Evolutionary conservation across 2,797 vertebrate species (phyloP).

Genomic region (Chrosomus eos): DNA sequence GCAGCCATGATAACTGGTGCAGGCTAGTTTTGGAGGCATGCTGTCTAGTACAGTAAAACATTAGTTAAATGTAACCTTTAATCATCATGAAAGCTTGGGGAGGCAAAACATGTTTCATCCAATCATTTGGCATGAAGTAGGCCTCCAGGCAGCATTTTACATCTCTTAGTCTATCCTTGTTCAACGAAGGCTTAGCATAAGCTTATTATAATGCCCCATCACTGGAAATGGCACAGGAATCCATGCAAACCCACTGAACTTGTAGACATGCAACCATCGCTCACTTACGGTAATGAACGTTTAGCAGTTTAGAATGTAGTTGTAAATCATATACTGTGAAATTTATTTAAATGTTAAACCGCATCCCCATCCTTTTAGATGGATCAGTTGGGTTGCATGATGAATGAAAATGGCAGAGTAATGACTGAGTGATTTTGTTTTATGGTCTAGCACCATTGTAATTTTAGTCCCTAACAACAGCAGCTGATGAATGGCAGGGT

Average conservation of each 20-base stretch:
- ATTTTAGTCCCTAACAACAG: conserved; percentile 12
- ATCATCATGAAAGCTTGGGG: background rate
- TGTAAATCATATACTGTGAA: background rate
- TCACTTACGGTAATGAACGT: background rate
- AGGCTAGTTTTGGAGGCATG: conserved; percentile 40
- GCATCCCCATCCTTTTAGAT: background rate
- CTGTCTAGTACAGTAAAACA: conserved; percentile 3
- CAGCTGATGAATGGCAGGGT: conserved; percentile 27
- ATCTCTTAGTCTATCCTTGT: background rate
- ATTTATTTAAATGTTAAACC: background rate
- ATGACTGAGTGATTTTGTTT: background rate
- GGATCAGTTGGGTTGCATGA: background rate
- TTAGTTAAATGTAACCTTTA: background rate
- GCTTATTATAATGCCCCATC: conserved; percentile 41
- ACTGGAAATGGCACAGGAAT: conserved; percentile 29
- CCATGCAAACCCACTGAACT: background rate
- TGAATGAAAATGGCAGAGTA: background rate
- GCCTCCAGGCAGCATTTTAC: background rate
- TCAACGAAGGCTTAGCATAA: conserved; percentile 49
- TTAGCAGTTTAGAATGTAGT: background rate
- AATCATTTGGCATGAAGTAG: background rate
- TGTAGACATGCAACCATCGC: background rate
- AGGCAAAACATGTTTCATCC: background rate
- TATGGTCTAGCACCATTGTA: background rate
- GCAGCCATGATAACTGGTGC: conserved; percentile 14